A percentile compares a stretch with the other conserved stretches of the same genome.
phyloP scores from a whole-genome alignment of 2,888 invertebrate species.

The Beris morrisii region DNA sequence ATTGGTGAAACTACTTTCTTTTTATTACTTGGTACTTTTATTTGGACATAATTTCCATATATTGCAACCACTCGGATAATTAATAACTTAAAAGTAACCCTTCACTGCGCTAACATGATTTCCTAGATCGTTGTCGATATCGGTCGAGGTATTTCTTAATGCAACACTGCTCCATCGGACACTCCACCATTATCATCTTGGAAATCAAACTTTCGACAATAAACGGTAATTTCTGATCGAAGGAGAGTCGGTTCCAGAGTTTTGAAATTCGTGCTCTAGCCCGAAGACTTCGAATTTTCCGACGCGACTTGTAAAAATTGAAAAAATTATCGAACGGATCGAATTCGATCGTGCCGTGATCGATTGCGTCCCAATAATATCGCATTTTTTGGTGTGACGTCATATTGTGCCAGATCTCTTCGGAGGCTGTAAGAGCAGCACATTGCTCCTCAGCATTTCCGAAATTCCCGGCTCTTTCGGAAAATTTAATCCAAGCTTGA shows the following conservation, averaged over 20 bases:
- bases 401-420: constrained; percentile 24
- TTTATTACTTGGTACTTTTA: no score
- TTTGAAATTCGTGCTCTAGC: constrained; percentile 2
- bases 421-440: neutral
- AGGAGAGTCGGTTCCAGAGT: constrained; percentile 16
- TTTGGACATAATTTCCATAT: no score
- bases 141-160: constrained; percentile 1
- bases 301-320: constrained; percentile 3
- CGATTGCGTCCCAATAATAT: constrained; percentile 21
- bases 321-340: constrained; percentile 20
- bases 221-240: constrained; percentile 12
- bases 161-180: neutral
- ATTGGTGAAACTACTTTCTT: no score
- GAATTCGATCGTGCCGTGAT: constrained; percentile 2
- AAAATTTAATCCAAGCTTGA: constrained; percentile 19
- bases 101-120: neutral
- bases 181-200: neutral
- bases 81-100: no score
- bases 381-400: constrained; percentile 25
- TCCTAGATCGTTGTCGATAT: constrained; percentile 14
- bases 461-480: neutral
- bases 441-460: constrained; percentile 8
- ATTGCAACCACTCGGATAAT: no score
- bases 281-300: constrained; percentile 2
- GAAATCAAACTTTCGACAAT: constrained; percentile 20